Percentiles rank a stretch among this genome's conserved stretches.
These are phyloP conservation scores for Muscina levida DNA, from an alignment of 2,888 invertebrate genomes.

Conservation along the genomic window DNA sequence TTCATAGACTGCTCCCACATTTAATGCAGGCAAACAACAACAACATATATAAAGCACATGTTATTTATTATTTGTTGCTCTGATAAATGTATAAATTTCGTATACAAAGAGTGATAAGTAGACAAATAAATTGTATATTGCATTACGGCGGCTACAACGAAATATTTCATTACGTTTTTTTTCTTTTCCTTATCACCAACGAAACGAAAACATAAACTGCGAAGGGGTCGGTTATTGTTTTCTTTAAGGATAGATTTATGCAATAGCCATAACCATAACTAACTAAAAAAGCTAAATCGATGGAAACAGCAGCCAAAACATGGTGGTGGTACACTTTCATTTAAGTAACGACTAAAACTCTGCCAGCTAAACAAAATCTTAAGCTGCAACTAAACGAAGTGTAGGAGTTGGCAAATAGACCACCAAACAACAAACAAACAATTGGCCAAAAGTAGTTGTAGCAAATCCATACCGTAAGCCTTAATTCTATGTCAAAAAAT, in stretches of 20 bases:
- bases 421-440: neutral
- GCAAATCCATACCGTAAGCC: too few relatives aligned
- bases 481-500: too few relatives aligned
- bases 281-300: neutral
- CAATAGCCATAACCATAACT: constrained; percentile 1
- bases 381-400: neutral
- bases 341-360: neutral
- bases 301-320: neutral
- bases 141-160: neutral
- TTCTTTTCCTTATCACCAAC: neutral
- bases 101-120: neutral
- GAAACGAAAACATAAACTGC: neutral
- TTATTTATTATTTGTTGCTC: neutral
- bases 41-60: neutral
- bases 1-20: constrained; percentile 60
- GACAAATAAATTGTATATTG: neutral
- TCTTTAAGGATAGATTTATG: neutral
- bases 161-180: neutral
- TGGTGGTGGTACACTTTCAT: neutral
- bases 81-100: neutral
- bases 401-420: neutral
- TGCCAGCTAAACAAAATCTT: neutral
- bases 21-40: neutral
- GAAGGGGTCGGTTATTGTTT: neutral
- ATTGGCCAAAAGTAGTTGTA: too few relatives aligned